These are phyloP conservation scores for Cheirogaleus medius DNA, from an alignment of 2,113 vertebrate genomes.

Conservation along the genomic window DNA sequence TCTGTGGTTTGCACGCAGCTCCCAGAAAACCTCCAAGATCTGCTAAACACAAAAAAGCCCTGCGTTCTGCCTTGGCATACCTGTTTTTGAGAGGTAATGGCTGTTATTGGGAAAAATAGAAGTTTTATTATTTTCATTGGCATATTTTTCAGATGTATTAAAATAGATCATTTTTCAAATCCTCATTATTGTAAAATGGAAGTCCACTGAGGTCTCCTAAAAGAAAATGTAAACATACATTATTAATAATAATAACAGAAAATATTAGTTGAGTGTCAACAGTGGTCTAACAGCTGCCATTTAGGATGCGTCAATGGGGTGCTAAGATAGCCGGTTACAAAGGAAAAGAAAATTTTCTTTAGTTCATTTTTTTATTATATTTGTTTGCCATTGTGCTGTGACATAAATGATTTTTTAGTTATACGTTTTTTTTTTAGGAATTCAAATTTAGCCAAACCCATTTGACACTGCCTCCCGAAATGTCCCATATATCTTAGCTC, in stretches of 20 bases:
- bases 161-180: slow-evolving; percentile 51
- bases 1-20: slow-evolving; percentile 75
- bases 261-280: background rate
- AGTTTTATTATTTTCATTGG: slow-evolving; percentile 43
- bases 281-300: background rate
- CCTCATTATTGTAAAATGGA: slow-evolving; percentile 50
- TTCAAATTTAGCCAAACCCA: background rate
- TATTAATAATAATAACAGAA: slow-evolving; percentile 22
- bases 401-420: background rate
- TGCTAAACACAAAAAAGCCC: slow-evolving; percentile 26
- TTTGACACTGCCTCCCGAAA: background rate
- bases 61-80: background rate
- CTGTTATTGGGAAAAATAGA: background rate
- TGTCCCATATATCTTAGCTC: background rate
- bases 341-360: background rate
- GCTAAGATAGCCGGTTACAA: background rate
- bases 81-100: slow-evolving; percentile 3
- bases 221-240: slow-evolving; percentile 44
- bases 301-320: background rate
- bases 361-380: background rate
- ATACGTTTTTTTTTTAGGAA: background rate
- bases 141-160: slow-evolving; percentile 14
- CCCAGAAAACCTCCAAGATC: slow-evolving; percentile 77
- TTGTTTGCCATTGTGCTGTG: background rate
- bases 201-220: slow-evolving; percentile 10